A percentile compares a stretch with the other conserved stretches of the same genome.
phyloP scores from a whole-genome alignment of 2,113 vertebrate species.

The Dromas ardeola region DNA sequence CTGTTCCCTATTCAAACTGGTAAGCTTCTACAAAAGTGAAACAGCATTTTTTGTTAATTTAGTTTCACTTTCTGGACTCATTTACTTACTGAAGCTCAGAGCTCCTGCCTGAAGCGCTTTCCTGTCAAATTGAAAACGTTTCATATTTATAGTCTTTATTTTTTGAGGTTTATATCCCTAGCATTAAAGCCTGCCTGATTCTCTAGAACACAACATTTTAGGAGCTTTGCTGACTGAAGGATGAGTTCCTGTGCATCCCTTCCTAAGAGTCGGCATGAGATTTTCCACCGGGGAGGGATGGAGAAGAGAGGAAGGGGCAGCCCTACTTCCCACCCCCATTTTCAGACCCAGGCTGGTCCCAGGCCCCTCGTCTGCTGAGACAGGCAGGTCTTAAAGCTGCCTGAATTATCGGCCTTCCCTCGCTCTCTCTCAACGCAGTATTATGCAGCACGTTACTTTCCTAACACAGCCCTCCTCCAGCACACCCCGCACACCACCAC shows the following conservation, averaged over 20 bases:
- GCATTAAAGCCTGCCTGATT: background rate
- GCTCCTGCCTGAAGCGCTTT: background rate
- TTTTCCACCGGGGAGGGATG: background rate
- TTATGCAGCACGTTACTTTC: background rate
- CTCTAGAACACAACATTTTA: fast-evolving
- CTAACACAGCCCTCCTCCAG: background rate
- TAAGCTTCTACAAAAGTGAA: background rate
- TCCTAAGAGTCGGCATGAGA: fast-evolving
- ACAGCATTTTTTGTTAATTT: background rate
- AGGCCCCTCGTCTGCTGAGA: fast-evolving
- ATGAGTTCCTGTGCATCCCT: background rate
- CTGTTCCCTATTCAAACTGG: background rate
- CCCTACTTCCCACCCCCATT: fast-evolving
- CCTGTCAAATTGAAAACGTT: background rate
- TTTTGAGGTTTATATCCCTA: background rate
- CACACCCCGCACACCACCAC: background rate
- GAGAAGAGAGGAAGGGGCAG: background rate
- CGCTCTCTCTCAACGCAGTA: fast-evolving
- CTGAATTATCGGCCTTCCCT: background rate
- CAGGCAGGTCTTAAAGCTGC: background rate
- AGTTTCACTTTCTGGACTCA: constrained; percentile 52
- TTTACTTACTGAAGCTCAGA: background rate
- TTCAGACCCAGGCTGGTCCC: background rate
- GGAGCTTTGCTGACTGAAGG: background rate
- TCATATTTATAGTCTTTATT: background rate